Conservation (phyloP, 2,113 vertebrate genomes). For the Colistium nudipinnis region DNA sequence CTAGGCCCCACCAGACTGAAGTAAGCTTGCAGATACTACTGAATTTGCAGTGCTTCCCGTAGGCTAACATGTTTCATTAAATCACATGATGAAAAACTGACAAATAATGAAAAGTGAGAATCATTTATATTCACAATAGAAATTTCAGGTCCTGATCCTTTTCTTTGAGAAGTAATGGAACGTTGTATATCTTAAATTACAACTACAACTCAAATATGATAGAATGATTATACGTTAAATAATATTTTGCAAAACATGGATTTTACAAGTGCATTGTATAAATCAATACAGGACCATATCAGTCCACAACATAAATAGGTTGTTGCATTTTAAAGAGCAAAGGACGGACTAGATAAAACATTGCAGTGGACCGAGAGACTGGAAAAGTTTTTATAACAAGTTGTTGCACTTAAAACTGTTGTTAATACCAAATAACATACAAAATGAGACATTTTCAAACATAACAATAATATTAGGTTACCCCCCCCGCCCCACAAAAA, state of each 20-base stretch:
- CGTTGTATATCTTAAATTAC: constrained; percentile 11
- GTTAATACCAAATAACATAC: constrained; percentile 4
- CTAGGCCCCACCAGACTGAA: neutral
- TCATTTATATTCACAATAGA: neutral
- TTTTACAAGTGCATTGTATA: constrained; percentile 58
- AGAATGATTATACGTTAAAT: constrained; percentile 47
- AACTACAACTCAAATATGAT: constrained; percentile 21
- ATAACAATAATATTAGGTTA: neutral
- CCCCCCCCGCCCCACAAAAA: neutral
- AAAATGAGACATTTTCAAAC: constrained; percentile 31
- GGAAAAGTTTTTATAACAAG: constrained; percentile 16
- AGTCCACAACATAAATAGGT: constrained; percentile 64
- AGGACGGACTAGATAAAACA: constrained; percentile 16
- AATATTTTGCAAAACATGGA: constrained; percentile 34
- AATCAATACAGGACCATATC: constrained; percentile 51
- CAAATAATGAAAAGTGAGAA: neutral
- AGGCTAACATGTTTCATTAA: neutral
- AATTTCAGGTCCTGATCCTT: neutral
- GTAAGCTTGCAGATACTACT: too few species aligned
- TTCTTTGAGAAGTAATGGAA: neutral
- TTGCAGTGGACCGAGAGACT: neutral
- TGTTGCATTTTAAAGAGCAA: constrained; percentile 53
- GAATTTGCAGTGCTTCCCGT: neutral
- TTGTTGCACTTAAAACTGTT: constrained; percentile 25
- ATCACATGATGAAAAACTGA: neutral